These are phyloP conservation scores for Amiota communis DNA, from an alignment of 2,888 invertebrate genomes.

Conservation along the genomic window DNA sequence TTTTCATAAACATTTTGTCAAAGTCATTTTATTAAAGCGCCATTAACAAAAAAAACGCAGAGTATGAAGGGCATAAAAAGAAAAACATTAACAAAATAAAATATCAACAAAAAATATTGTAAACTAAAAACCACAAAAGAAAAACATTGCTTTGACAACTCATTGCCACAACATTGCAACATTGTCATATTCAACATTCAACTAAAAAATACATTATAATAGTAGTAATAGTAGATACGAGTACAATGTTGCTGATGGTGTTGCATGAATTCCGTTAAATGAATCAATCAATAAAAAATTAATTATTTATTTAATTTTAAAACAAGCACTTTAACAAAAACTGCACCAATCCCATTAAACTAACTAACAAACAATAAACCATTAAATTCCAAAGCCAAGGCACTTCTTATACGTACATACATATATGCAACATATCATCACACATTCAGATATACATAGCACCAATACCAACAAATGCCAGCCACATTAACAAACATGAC, in stretches of 20 bases:
- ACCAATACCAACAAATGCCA: background rate
- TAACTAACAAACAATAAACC: background rate
- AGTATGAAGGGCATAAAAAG: background rate
- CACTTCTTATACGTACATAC: background rate
- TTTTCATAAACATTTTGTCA: no score
- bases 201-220: no score
- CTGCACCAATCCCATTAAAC: background rate
- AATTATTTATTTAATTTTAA: conserved; percentile 60
- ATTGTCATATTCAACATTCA: background rate
- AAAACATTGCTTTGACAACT: background rate
- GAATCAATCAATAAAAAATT: conserved; percentile 62
- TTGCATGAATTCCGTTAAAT: conserved; percentile 37
- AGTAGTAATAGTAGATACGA: no score
- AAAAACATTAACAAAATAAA: no score
- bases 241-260: no score
- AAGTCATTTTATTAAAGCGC: background rate
- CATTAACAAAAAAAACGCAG: no score
- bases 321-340: conserved; percentile 53
- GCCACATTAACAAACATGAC: conserved; percentile 42
- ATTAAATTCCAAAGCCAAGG: background rate
- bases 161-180: background rate
- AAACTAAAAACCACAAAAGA: background rate
- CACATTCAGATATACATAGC: background rate
- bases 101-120: no score
- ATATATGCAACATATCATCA: conserved; percentile 41